Conservation (phyloP, 2,113 vertebrate species). For the Podarcis cretensis region DNA sequence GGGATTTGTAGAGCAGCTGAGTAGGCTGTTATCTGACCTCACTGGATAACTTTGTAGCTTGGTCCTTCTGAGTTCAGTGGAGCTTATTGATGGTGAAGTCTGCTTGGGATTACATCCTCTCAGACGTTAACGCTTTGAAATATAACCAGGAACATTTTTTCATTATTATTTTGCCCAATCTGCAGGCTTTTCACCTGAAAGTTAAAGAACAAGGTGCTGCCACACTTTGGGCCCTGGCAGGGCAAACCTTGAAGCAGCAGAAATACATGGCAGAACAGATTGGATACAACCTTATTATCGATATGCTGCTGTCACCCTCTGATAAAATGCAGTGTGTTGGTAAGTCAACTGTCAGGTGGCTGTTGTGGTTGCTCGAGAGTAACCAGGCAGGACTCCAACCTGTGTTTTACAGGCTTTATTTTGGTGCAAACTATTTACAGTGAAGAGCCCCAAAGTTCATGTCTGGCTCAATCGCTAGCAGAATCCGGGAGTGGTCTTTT, state of each 20-base stretch:
- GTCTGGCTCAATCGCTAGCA: no score
- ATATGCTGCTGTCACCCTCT: constrained; percentile 80
- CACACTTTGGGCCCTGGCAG: constrained; percentile 80
- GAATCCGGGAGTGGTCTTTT: no score
- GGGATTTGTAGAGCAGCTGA: background rate
- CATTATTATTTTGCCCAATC: background rate
- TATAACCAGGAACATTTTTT: background rate
- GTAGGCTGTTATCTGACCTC: background rate
- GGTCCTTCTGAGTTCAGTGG: background rate
- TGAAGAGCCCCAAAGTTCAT: no score
- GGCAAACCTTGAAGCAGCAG: constrained; percentile 78
- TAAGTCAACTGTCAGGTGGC: constrained; percentile 50
- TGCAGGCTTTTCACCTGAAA: constrained; percentile 78
- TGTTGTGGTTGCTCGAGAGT: no score
- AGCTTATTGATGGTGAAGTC: background rate
- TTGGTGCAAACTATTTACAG: no score
- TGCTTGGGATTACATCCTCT: background rate
- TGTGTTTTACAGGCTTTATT: no score
- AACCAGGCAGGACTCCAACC: no score
- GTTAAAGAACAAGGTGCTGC: constrained; percentile 78
- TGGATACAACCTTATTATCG: constrained; percentile 79
- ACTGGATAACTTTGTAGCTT: background rate
- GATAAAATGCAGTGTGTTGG: constrained; percentile 84
- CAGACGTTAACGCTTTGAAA: background rate
- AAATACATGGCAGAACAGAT: constrained; percentile 80